These are phyloP conservation scores for Drosophila fungiperda DNA, from an alignment of 2,888 invertebrate species.

Conservation along the genomic window DNA sequence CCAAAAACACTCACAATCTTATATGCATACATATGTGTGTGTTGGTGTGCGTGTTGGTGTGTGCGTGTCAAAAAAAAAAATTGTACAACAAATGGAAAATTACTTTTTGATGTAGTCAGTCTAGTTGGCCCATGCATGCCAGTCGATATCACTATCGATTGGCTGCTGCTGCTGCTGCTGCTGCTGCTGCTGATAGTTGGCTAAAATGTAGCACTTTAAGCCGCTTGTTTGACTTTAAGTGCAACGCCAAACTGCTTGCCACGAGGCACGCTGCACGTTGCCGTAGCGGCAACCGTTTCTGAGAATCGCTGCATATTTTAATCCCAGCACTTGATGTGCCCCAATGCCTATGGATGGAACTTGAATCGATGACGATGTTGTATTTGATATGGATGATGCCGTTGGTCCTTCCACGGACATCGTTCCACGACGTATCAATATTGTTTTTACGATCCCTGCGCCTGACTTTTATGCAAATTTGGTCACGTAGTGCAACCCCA, in stretches of 20 bases:
- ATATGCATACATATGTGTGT: slow-evolving; percentile 10
- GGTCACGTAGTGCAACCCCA: slow-evolving; percentile 36
- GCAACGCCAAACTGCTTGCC: slow-evolving; percentile 31
- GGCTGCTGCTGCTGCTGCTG: slow-evolving; percentile 10
- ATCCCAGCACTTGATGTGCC: slow-evolving; percentile 62
- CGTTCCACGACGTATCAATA: slow-evolving; percentile 65
- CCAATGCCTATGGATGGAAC: slow-evolving; percentile 46
- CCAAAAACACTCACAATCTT: slow-evolving; percentile 67
- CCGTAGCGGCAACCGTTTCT: slow-evolving; percentile 20
- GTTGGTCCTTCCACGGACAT: slow-evolving; percentile 32
- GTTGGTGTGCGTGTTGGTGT: slow-evolving; percentile 4
- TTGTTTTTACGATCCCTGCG: slow-evolving; percentile 60
- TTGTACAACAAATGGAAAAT: slow-evolving; percentile 75
- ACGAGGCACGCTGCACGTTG: slow-evolving; percentile 36
- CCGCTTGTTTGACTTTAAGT: slow-evolving; percentile 30
- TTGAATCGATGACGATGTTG: slow-evolving; percentile 46
- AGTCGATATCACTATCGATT: slow-evolving; percentile 49
- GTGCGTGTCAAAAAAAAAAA: slow-evolving; percentile 32
- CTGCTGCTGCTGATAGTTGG: slow-evolving; percentile 2
- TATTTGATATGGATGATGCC: slow-evolving; percentile 35
- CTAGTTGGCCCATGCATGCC: slow-evolving; percentile 41
- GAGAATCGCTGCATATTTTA: slow-evolving; percentile 55
- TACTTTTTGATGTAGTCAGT: slow-evolving; percentile 77
- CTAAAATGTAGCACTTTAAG: slow-evolving; percentile 32
- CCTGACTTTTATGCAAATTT: slow-evolving; percentile 63